Base-by-base conservation (phyloP, 2,113 vertebrate species). In the Anguilla japonica region DNA sequence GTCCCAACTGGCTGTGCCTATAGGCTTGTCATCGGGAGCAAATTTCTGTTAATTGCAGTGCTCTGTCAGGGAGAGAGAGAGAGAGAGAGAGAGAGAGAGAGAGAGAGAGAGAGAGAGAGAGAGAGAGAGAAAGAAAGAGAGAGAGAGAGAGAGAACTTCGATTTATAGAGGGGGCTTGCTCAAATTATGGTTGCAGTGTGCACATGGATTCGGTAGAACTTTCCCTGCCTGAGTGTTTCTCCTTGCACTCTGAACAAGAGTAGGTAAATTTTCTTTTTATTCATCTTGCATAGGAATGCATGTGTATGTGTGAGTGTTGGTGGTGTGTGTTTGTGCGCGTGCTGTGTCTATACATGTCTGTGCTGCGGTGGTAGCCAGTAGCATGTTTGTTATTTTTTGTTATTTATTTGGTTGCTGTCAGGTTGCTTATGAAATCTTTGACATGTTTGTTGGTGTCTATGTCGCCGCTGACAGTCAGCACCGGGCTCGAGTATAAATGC, bases 121-220 rank as follows among this genome's bases (percentile, higher is more conserved):
- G 34, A 34, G 1, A 34, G 34, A 34, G 1, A 34, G 34, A 34
- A 1, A 34, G 34, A 34, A 1, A 34, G 79, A 56, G 56, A 92
- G 63, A 93, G 93, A 91, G 88, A 88, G 92, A 88, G 93, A 90
- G 90, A 96, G 97, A 95, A 97, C 96, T 98, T 98, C 97, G 95
- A 94, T 97, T 96, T 95, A 94, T 96, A 94, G 96, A 96, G 94
- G 96, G 97, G 96, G 96, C 89, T 89, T 93, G 93, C 94, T 92
- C 95, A 90, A 95, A 97, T 95, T 95, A 98, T 97, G 96, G 96
- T 98, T 95, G 95, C 95, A 96, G 96, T 94, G 94, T 95, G 96
- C 97, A 97, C 96, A 99, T 99, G 98, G 98, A 99, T 97, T 97
- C 97, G 96, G 97, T 99, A 98, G 98, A 98, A 98, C 97, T 97